phyloP scores from a whole-genome alignment of 2,113 vertebrate species.

The Brachyhypopomus gauderio region DNA sequence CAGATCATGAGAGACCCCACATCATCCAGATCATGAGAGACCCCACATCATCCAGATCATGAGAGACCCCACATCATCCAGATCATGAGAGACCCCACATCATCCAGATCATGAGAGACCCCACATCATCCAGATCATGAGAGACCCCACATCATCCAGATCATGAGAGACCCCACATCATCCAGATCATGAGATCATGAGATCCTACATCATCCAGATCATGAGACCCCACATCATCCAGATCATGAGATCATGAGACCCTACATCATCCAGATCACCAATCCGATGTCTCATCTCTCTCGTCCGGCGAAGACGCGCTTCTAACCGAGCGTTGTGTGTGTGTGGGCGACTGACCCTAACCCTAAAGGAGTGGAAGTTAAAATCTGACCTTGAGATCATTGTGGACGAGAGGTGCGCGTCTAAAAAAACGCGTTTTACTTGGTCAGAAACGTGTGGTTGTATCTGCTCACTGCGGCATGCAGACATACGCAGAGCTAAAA shows the following conservation, averaged over 20 bases:
- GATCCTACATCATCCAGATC: background rate
- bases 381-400: no score
- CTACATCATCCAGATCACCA: background rate
- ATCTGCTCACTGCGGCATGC: slow-evolving; percentile 72
- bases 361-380: no score
- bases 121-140: background rate
- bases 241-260: no score
- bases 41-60: background rate
- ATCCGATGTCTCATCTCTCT: background rate
- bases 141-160: background rate
- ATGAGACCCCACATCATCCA: background rate
- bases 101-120: background rate
- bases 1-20: background rate
- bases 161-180: background rate
- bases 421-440: no score
- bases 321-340: background rate
- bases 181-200: no score
- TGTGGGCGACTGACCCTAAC: no score
- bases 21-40: background rate
- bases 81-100: background rate
- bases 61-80: background rate
- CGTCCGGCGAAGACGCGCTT: background rate
- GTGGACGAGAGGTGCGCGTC: no score
- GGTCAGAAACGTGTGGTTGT: no score
- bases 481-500: slow-evolving; percentile 35